phyloP scores from a whole-genome alignment of 2,888 invertebrate genomes.

The Sialis fuliginosa region DNA sequence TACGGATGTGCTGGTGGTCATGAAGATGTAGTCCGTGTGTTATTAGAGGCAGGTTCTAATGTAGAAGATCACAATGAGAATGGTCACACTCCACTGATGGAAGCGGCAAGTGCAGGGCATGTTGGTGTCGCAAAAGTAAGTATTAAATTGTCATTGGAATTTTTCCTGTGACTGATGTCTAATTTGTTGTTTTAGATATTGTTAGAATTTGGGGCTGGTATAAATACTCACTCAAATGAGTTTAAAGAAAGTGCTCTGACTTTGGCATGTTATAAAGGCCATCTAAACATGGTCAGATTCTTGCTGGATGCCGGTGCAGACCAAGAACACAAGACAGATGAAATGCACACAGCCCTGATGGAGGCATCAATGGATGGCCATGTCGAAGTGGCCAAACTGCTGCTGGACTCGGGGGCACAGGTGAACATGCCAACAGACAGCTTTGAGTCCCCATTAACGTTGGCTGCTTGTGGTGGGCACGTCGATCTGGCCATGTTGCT shows the following conservation, averaged over 20 bases:
- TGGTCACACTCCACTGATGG: constrained; percentile 98
- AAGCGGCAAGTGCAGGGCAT: constrained; percentile 92
- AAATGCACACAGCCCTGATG: constrained; percentile 99
- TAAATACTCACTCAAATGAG: constrained; percentile 97
- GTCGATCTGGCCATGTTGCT: constrained; percentile 90
- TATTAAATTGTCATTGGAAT: neutral
- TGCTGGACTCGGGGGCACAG: constrained; percentile 94
- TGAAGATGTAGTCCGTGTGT: constrained; percentile 76
- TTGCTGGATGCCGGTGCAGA: constrained; percentile 91
- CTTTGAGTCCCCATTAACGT: constrained; percentile 94
- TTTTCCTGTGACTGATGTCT: neutral
- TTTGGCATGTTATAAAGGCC: constrained; percentile 71
- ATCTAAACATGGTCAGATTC: constrained; percentile 93
- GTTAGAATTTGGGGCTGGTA: constrained; percentile 85
- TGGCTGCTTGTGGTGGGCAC: constrained; percentile 98
- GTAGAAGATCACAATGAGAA: constrained; percentile 99
- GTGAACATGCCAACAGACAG: constrained; percentile 98
- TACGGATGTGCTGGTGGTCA: constrained; percentile 92
- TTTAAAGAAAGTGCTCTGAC: constrained; percentile 97
- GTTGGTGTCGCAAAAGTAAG: constrained; percentile 71
- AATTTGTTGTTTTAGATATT: constrained; percentile 37
- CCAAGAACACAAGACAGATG: constrained; percentile 96
- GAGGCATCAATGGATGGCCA: constrained; percentile 99
- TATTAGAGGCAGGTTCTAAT: constrained; percentile 80
- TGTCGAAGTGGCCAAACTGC: constrained; percentile 86